These are phyloP conservation scores for Talpa occidentalis DNA, from an alignment of 2,113 vertebrate genomes.

Conservation along the genomic window DNA sequence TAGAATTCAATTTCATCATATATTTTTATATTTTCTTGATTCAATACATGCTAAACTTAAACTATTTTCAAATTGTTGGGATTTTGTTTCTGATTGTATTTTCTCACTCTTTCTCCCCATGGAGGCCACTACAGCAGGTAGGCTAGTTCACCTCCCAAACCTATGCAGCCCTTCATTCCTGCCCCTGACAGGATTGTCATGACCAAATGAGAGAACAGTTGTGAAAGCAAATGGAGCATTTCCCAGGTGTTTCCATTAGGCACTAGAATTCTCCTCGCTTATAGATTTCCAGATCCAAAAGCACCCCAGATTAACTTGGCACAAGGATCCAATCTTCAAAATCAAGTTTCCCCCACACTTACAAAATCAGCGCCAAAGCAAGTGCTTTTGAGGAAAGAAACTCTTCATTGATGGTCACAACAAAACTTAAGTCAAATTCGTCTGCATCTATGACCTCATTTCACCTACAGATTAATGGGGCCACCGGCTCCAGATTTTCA, in stretches of 20 bases:
- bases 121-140: fast-evolving
- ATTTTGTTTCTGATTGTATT: neutral
- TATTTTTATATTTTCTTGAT: neutral
- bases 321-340: neutral
- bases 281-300: neutral
- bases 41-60: neutral
- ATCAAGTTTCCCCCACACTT: neutral
- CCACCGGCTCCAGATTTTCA: neutral
- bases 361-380: neutral
- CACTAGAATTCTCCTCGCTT: neutral
- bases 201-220: neutral
- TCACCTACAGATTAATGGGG: neutral
- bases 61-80: neutral
- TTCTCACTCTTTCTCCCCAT: neutral
- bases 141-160: fast-evolving
- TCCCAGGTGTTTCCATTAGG: neutral
- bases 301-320: neutral
- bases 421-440: neutral
- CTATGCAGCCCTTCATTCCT: neutral
- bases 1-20: neutral
- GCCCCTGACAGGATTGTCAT: neutral
- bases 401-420: neutral
- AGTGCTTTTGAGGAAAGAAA: neutral
- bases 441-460: neutral
- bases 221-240: neutral